Base-by-base conservation (phyloP, 2,888 invertebrate genomes). In the Lycocerus yunnanus region DNA sequence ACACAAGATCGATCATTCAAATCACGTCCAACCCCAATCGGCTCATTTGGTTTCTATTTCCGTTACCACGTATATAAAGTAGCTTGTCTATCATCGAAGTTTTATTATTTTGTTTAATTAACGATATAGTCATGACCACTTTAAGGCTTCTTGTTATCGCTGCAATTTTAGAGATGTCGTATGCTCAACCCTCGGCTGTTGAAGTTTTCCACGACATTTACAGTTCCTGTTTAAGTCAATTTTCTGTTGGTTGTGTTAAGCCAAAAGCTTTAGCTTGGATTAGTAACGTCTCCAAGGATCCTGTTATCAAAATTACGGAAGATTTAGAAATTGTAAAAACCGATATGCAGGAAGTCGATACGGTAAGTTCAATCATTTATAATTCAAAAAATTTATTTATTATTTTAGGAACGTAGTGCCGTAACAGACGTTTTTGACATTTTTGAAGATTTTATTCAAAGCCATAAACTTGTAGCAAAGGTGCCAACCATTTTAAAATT, bases 251-350 rank as follows among this genome's bases (percentile, higher is more conserved):
- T 82, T 95, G 95, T 87, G 92, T 93, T 71, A 93, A 93, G 82
- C 95, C 95, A 9, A 94, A 94, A 86, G 91, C 95, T 65, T 86
- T 95, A 83, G 90, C 91, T 79, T 95, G 94, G 92, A 89, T 94
- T 81, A 92, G 91, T 80, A 88, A 90, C 75, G 93, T 92, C 3
- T 87, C 90, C 15, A 89, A 91, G 81, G 90, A 93, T 81, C 92
- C 93, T 72, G 91, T 92, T 84, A 92, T 95, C 79, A 90, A 89
- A 75, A 90, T 95, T 78, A 95, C 94, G 6, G 91, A 94, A n/a
- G 92, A 94, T 83, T 88, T 95, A 72, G 89, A 92, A 13, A 90
- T 95, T 78, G 89, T 94, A 18, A 93, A 91, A 83, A 93, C 92
- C 65, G 89, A 87, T 63, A 87, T 85, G 66, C 84, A 90, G 1